These are phyloP conservation scores for Panthera tigris DNA, from an alignment of 2,113 vertebrate genomes.

Conservation along the genomic window DNA sequence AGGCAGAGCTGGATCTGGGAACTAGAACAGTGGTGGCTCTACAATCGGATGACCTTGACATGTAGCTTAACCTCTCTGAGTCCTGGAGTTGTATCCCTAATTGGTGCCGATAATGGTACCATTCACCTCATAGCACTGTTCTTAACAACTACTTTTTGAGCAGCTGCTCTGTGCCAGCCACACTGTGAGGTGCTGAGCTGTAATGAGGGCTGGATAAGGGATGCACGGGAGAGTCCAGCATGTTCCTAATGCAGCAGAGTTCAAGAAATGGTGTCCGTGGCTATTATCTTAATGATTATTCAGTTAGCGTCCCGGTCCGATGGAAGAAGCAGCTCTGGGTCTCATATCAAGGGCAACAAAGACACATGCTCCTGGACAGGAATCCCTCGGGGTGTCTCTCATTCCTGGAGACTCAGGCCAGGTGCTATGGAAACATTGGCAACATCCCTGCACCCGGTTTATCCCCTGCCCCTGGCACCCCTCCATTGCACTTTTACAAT, in stretches of 20 bases:
- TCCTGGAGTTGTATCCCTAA: neutral
- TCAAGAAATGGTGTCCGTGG: neutral
- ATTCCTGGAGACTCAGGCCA: neutral
- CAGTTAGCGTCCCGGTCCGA: neutral
- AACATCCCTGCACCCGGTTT: accelerated
- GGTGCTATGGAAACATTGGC: no score
- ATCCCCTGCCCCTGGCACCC: neutral
- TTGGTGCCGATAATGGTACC: neutral
- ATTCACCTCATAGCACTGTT: neutral
- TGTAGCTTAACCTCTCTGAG: neutral
- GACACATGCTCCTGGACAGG: neutral
- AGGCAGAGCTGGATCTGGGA: neutral
- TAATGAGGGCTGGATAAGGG: neutral
- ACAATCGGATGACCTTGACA: neutral
- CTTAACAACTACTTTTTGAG: neutral
- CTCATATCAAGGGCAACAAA: neutral
- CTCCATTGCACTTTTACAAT: neutral
- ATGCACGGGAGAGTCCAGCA: accelerated
- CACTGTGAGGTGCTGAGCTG: neutral
- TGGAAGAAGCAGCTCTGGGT: no score
- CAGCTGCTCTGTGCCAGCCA: neutral
- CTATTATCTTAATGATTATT: neutral
- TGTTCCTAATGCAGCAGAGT: neutral
- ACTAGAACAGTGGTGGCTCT: neutral
- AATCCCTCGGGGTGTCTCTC: neutral